A percentile compares a stretch with the other conserved stretches of the same genome.
Conservation (phyloP, 2,888 invertebrate species). For the Pandemis corylana region DNA sequence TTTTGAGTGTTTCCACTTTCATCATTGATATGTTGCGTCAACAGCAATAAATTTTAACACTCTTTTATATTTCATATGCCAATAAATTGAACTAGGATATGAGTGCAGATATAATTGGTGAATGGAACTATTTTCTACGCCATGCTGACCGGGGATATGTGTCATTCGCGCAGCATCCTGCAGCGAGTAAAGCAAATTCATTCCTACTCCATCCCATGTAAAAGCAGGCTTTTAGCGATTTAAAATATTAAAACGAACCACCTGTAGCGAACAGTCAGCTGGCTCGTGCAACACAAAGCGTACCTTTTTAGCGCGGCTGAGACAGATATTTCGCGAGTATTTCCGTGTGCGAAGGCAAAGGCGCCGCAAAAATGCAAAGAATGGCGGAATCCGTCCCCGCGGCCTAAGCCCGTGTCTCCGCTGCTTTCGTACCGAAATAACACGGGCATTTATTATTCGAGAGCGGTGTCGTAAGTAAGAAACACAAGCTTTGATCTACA, state of each 20-base stretch:
- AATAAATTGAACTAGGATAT: not conserved
- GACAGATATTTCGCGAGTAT: slow-evolving; percentile 65
- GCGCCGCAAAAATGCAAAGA: slow-evolving; percentile 70
- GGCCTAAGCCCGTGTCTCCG: slow-evolving; percentile 48
- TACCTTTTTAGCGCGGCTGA: slow-evolving; percentile 64
- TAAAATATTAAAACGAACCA: slow-evolving; percentile 50
- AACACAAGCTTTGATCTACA: slow-evolving; percentile 20
- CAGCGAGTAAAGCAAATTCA: slow-evolving; percentile 2
- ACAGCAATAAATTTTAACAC: slow-evolving; percentile 8
- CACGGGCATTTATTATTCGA: slow-evolving; percentile 50
- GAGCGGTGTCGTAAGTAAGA: slow-evolving; percentile 18
- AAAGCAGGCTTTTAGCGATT: slow-evolving; percentile 37
- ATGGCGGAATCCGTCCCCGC: slow-evolving; percentile 51
- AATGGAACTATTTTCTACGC: not conserved
- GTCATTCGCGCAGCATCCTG: slow-evolving; percentile 1
- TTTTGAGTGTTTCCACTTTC: slow-evolving; percentile 38
- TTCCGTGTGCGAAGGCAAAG: slow-evolving; percentile 62
- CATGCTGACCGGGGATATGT: not conserved
- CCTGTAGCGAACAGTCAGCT: slow-evolving; percentile 65
- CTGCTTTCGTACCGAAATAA: slow-evolving; percentile 54
- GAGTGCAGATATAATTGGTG: not conserved
- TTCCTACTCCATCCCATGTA: slow-evolving; percentile 15
- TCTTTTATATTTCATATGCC: not conserved
- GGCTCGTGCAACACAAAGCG: slow-evolving; percentile 63
- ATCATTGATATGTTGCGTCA: slow-evolving; percentile 30